Evolutionary conservation across 2,888 invertebrate species (phyloP).

Genomic region (Tillus elongatus): DNA sequence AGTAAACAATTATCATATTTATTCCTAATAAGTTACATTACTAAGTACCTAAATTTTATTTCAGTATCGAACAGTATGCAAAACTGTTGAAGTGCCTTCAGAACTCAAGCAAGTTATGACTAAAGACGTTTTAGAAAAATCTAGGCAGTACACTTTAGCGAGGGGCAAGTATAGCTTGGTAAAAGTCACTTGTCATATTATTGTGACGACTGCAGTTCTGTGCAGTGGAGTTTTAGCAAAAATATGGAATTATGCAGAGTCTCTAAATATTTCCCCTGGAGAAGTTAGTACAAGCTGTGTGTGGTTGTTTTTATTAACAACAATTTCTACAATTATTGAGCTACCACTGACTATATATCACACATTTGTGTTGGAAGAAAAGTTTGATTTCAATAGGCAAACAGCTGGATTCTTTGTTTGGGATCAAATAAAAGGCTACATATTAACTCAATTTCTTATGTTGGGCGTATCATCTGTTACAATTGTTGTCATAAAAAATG

Average conservation of each 20-base stretch:
- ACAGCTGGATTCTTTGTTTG: conserved; percentile 82
- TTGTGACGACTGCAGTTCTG: conserved; percentile 61
- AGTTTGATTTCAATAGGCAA: conserved; percentile 97
- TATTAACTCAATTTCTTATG: conserved; percentile 66
- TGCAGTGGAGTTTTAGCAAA: conserved; percentile 51
- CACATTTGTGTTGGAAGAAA: conserved; percentile 89
- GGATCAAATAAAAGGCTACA: conserved; percentile 81
- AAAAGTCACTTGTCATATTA: conserved; percentile 63
- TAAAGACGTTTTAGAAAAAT: conserved; percentile 82
- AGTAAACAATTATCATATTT: no score
- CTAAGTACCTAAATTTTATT: no score
- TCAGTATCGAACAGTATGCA: conserved; percentile 61
- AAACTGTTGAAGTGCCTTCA: conserved; percentile 62
- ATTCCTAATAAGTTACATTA: no score
- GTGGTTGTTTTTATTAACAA: conserved; percentile 65
- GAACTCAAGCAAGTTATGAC: conserved; percentile 69
- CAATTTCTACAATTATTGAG: conserved; percentile 59
- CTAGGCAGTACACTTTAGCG: conserved; percentile 81
- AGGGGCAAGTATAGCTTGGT: conserved; percentile 71
- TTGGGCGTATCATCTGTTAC: conserved; percentile 73
- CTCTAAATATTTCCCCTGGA: conserved; percentile 50
- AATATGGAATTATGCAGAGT: conserved; percentile 63
- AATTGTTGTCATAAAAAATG: conserved; percentile 74
- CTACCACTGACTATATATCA: conserved; percentile 81
- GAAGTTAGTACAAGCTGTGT: conserved; percentile 73